Evolutionary conservation across 2,888 invertebrate genomes (phyloP).

Genomic region (Lumbricus terrestris): DNA sequence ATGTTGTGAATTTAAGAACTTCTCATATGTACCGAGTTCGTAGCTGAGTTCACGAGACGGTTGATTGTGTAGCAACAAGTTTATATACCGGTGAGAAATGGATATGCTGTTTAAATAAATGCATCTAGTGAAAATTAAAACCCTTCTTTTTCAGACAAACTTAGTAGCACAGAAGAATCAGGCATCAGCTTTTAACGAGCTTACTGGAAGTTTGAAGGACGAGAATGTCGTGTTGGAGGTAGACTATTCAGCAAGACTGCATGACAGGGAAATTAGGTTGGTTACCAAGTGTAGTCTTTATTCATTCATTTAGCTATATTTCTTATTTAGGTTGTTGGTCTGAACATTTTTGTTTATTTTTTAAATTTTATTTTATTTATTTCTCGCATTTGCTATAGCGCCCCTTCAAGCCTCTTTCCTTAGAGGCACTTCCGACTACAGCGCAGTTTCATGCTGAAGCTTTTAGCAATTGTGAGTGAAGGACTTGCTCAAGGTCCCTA

Average conservation of each 20-base stretch:
- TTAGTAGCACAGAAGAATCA: conserved; percentile 41
- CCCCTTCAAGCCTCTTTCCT: too few relatives aligned
- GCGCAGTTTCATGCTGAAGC: too few relatives aligned
- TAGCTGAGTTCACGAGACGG: neutral
- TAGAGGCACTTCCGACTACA: too few relatives aligned
- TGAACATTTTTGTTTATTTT: too few relatives aligned
- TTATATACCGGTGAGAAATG: neutral
- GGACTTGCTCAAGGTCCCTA: too few relatives aligned
- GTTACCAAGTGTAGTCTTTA: neutral
- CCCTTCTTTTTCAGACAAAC: neutral
- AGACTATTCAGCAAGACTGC: conserved; percentile 73
- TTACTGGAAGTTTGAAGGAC: conserved; percentile 67
- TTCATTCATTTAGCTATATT: neutral
- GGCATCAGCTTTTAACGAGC: conserved; percentile 65
- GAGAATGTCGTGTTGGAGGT: conserved; percentile 68
- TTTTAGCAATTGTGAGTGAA: too few relatives aligned
- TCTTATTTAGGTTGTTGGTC: too few relatives aligned
- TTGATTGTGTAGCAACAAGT: neutral
- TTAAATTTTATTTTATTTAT: too few relatives aligned
- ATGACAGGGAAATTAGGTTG: conserved; percentile 85
- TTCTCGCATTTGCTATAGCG: too few relatives aligned
- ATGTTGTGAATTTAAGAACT: neutral
- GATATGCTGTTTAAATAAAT: neutral
- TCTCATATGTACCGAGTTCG: neutral
- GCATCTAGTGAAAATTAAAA: neutral